These are phyloP conservation scores for Cardinalis cardinalis DNA, from an alignment of 2,113 vertebrate genomes.

Conservation along the genomic window DNA sequence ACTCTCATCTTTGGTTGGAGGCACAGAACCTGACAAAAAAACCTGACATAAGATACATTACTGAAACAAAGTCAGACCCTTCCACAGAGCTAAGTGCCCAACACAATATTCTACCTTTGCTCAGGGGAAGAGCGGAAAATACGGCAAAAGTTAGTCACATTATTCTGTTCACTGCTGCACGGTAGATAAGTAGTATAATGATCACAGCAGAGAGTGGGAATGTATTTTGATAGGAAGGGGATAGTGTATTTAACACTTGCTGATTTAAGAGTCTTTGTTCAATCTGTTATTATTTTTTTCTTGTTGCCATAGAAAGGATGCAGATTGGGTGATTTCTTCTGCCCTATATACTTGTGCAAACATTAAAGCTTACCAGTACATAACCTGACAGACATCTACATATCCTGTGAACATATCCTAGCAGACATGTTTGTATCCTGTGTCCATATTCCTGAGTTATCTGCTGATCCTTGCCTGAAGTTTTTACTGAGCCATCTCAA, in stretches of 20 bases:
- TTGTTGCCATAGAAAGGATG: constrained; percentile 11
- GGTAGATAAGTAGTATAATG: background rate
- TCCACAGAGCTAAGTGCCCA: background rate
- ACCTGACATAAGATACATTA: background rate
- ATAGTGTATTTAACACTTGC: background rate
- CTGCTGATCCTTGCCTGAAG: background rate
- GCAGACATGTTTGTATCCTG: background rate
- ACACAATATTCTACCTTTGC: background rate
- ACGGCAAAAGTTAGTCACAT: background rate
- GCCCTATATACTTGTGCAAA: background rate
- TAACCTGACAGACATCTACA: background rate
- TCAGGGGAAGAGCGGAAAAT: background rate
- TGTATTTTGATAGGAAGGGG: background rate
- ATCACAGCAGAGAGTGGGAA: background rate
- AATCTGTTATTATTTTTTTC: background rate
- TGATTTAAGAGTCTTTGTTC: constrained; percentile 10
- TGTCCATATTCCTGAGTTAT: background rate
- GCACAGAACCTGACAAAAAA: background rate
- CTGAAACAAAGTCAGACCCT: background rate
- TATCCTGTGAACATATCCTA: constrained; percentile 6
- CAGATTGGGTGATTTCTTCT: background rate
- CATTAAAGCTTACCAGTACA: background rate
- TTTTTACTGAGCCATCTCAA: background rate
- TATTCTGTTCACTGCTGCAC: background rate
- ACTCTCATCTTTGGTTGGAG: background rate